phyloP scores from a whole-genome alignment of 2,797 vertebrate species.

The Scolopax bukidnonensis region DNA sequence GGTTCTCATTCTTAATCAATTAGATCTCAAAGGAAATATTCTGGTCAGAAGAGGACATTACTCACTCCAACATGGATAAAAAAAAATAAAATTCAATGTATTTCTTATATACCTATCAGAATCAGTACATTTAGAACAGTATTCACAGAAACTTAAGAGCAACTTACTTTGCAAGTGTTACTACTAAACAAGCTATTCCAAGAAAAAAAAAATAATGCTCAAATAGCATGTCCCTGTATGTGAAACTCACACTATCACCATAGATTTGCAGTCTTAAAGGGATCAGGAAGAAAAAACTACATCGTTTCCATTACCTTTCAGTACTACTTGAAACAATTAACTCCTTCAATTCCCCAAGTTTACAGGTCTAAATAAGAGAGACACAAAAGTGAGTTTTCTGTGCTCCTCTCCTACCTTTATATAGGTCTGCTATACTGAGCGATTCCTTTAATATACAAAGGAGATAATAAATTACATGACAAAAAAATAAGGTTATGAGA shows the following conservation, averaged over 20 bases:
- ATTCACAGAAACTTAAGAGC: background rate
- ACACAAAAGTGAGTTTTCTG: background rate
- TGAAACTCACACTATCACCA: background rate
- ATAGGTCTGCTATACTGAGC: background rate
- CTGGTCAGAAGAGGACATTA: background rate
- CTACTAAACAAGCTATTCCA: background rate
- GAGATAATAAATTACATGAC: background rate
- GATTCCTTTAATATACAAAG: background rate
- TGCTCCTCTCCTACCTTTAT: background rate
- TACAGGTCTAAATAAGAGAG: background rate
- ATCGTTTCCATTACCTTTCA: background rate
- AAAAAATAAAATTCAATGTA: fast-evolving
- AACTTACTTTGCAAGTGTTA: background rate
- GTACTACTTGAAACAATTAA: background rate
- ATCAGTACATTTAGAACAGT: background rate
- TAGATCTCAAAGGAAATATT: background rate
- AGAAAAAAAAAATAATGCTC: background rate
- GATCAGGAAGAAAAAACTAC: background rate
- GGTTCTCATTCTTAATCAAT: background rate
- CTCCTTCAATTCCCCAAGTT: background rate
- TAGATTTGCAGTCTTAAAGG: background rate
- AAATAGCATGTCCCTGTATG: background rate
- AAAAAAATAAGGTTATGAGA: background rate
- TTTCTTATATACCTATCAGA: background rate
- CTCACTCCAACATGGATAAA: background rate